Base-by-base conservation (phyloP, 1,140 invertebrate species). In the Bombus superbus region DNA sequence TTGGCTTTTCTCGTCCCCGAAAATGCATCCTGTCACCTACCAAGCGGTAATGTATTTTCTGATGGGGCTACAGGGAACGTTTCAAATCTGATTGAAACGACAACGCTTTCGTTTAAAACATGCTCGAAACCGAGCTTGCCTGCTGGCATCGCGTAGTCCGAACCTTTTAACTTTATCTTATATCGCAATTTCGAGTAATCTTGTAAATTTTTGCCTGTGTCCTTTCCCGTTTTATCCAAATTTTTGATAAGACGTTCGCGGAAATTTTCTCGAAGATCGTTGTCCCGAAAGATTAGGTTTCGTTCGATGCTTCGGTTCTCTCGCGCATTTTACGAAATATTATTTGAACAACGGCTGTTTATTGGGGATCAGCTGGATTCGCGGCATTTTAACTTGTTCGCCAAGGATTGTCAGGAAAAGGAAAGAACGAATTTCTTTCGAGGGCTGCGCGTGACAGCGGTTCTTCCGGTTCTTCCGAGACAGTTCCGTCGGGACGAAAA, bases 291-390 rank as follows among this genome's bases (percentile, higher is more conserved):
- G 8, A 18, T 68, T 35, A 1, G 2, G 8, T 40, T 28, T 11
- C 38, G 9, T 10, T 18, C 35, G 35, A 3, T 28, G 35, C 18
- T 25, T 35, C 22, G 2, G 44, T 4, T 3, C 13, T 62, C 18
- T 18, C 35, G 25, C 35, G 2, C 38, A 40, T 77, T 77, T 77
- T 40, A 15, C 35, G 6, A 40, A 15, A 59, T 68, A 47, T 68
- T 72, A 73, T 73, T 81, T 38, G 4, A 81, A 44, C 68, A 57
- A 44, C n/a, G 4, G 68, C n/a, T 35, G 47, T 73, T 73, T 53
- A 40, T 59, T 42, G 38, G 22, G 80, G 9, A 80, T 68, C 42
- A 32, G 5, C 18, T 3, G 11, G 18, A 64, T 75, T 35, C 5
- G 57, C 18, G 6, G 5, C 13, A 3, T 38, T 25, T 38, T 18